Base-by-base conservation (phyloP, 2,113 vertebrate genomes). In the Calidris pygmaea region DNA sequence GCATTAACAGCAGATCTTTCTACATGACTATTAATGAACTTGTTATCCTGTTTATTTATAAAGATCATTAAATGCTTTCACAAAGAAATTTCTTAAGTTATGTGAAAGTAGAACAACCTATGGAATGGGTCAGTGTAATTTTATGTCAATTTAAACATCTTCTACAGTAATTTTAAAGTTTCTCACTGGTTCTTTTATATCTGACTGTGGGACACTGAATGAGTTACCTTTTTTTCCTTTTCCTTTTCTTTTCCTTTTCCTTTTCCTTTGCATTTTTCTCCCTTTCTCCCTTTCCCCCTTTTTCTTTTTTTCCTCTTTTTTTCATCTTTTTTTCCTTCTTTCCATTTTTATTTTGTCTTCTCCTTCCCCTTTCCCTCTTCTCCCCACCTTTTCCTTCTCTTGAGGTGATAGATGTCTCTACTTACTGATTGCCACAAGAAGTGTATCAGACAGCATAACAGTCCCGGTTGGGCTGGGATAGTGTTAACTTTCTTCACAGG, bases 361-460 rank as follows among this genome's bases (percentile, higher is more conserved):
- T 14, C 7, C 26, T 8, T 41, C 1, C 1, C 3, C 5, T 7
- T 13, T 48, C 45, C 5, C 8, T 15, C 30, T 43, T 7, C 6
- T 8, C 5, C 4, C 7, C 24, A 6, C 5, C 7, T 23, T 48
- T 39, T 74, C 3, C 10, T 37, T 56, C 8, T 70, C 8, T 73
- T 90, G 18, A 68, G 18, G 17, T 52, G 7, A 29, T 4, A 68
- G 21, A 17, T 47, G 16, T 48, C 4, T 78, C 22, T 94, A 32
- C 34, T 53, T 53, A 32, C 56, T 89, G 6, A 10, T 65, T 71
- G 4, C 22, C 47, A 35, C 27, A n/a, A 43, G 62, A 75, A 14
- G 20, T 35, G 37, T 63, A 39, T 39, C 9, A 48, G 60, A 23
- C 5, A 52, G 5, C 16, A 92, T 35, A 79, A 8, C 37, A 86